Conservation (phyloP, 2,113 vertebrate species). For the Athene cunicularia region DNA sequence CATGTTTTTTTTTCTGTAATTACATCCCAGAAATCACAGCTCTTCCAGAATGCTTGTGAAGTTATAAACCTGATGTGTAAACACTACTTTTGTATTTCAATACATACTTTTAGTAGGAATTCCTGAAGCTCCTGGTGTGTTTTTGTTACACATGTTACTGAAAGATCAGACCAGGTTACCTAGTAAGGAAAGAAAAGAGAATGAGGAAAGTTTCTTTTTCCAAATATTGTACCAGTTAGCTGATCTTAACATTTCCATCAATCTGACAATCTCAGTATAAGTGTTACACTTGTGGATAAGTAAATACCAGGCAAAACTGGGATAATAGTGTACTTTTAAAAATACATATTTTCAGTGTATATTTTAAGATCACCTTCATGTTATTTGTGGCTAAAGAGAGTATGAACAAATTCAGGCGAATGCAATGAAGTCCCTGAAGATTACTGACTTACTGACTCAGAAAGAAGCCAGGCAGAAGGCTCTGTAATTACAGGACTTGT, state of each 20-base stretch:
- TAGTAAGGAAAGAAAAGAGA: constrained; percentile 67
- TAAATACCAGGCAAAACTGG: not conserved
- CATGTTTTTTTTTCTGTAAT: not conserved
- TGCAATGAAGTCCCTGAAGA: not conserved
- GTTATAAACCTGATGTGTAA: not conserved
- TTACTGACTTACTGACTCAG: not conserved
- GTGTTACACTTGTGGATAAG: not conserved
- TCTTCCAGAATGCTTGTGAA: not conserved
- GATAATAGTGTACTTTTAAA: not conserved
- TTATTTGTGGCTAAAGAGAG: not conserved
- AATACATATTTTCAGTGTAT: not conserved
- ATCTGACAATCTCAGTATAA: not conserved
- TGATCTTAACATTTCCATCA: not conserved
- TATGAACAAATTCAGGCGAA: not conserved
- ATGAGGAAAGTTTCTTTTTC: not conserved
- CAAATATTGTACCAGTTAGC: not conserved
- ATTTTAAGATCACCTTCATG: not conserved
- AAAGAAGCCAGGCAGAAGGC: not conserved
- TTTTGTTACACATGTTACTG: constrained; percentile 88
- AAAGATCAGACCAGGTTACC: constrained; percentile 92
- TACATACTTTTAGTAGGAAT: constrained; percentile 90
- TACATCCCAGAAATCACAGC: not conserved
- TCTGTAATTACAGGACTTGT: not conserved
- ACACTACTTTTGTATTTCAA: not conserved
- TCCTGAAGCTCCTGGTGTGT: constrained; percentile 91